Evolutionary conservation across 1,140 invertebrate species (phyloP).

Genomic region (Heliothis virescens): DNA sequence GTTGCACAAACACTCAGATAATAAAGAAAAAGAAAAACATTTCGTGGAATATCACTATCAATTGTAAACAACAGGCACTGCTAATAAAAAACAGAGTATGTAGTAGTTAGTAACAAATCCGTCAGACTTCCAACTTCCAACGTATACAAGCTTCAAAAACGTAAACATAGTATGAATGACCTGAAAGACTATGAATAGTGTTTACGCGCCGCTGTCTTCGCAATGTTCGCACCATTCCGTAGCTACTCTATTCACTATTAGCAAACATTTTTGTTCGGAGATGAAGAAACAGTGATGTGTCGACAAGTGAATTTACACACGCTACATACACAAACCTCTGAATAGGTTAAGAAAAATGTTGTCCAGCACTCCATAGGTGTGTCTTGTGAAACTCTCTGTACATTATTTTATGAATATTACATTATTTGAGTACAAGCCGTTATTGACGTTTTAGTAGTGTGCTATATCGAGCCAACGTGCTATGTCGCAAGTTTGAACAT

Average conservation of each 20-base stretch:
- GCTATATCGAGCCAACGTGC: slow-evolving; percentile 17
- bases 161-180: slow-evolving; percentile 24
- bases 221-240: background rate
- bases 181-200: background rate
- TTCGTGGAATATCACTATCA: background rate
- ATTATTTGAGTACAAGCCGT: slow-evolving; percentile 1
- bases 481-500: slow-evolving; percentile 32
- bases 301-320: slow-evolving; percentile 53
- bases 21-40: too few relatives aligned
- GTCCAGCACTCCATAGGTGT: slow-evolving; percentile 35
- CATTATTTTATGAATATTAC: slow-evolving; percentile 35
- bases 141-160: background rate
- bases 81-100: slow-evolving; percentile 2
- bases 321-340: slow-evolving; percentile 48
- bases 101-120: background rate
- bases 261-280: slow-evolving; percentile 33
- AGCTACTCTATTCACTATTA: slow-evolving; percentile 31
- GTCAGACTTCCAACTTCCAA: background rate
- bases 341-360: slow-evolving; percentile 63
- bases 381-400: slow-evolving; percentile 54
- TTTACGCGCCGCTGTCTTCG: background rate
- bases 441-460: slow-evolving; percentile 10
- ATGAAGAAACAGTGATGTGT: slow-evolving; percentile 43
- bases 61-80: background rate
- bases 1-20: too few relatives aligned